Evolutionary conservation across 2,888 invertebrate genomes (phyloP), one percentile per base, ranked within the genome.

Genomic region (Cordylochernes scorpioides): DNA sequence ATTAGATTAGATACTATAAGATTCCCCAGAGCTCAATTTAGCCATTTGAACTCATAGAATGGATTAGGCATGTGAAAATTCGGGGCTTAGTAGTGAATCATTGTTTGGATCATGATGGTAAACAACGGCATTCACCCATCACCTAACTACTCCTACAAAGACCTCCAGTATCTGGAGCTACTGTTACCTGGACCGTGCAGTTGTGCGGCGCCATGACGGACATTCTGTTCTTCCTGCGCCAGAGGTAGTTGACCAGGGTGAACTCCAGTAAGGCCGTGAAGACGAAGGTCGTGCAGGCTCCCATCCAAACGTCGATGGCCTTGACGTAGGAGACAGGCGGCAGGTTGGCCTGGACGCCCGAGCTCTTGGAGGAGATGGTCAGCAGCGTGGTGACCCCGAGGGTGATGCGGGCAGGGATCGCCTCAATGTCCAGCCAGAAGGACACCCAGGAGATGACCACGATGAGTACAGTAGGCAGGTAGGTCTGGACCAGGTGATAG

Each of bases 391-490:
- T 58, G 30, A 58, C 55, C 4, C 58, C 58, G 7, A 58, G 46
- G 3, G 57, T 57, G 15, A 59, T 58, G 4, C 60, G 42, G 12
- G 57, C 59, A 3, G 59, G 59, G 15, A 59, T 59, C 0, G 59
- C 58, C 39, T 60, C 58, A 12, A 59, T 59, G 40, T 60, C 59
- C 51, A 60, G 53, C 59, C 59, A 60, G 45, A 60, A 60, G 26
- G 54, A 54, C 26, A 60, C 59, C 61, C 62, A 62, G 3, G 61
- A 61, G 29, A 62, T 61, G 33, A 60, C 58, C 16, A 62, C 61
- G 35, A 62, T 61, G 25, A 62, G 45, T 17, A 59, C 59, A 7
- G 61, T 61, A 1, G 62, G 62, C 19, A 62, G 47, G 45, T 62
- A 62, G 33, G 59, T 59, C 45, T 62, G 61, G 17, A 61, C 58